Evolutionary conservation across 2,888 invertebrate species (phyloP).

Genomic region (Teinopalpus imperialis): DNA sequence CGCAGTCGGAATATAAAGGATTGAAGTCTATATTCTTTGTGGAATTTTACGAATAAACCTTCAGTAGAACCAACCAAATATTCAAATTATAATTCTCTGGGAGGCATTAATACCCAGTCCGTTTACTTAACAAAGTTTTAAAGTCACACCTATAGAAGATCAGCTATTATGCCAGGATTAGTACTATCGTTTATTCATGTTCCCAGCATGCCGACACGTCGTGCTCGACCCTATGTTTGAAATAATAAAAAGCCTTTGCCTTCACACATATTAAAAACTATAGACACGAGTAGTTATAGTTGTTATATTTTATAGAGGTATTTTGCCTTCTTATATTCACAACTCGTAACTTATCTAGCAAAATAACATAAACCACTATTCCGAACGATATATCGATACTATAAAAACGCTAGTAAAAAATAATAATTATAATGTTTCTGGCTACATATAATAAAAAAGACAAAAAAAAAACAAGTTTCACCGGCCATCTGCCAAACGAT

Average conservation of each 20-base stretch:
- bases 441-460: conserved; percentile 23
- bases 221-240: conserved; percentile 14
- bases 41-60: conserved; percentile 9
- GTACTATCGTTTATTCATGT: conserved; percentile 54
- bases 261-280: conserved; percentile 19
- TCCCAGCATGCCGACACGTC: conserved; percentile 66
- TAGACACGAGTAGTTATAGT: background rate
- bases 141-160: conserved; percentile 40
- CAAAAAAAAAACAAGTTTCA: conserved; percentile 30
- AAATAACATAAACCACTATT: too few species aligned
- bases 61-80: background rate
- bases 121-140: conserved; percentile 14
- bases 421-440: conserved; percentile 12
- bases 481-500: conserved; percentile 53
- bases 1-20: background rate
- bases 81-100: background rate
- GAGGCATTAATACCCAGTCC: conserved; percentile 23
- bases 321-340: too few species aligned
- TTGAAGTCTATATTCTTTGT: conserved; percentile 6
- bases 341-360: too few species aligned
- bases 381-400: too few species aligned
- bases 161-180: conserved; percentile 54
- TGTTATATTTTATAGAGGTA: too few species aligned
- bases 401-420: too few species aligned
- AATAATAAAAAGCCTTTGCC: conserved; percentile 21